Evolutionary conservation across 2,113 vertebrate genomes (phyloP), one percentile per base, ranked within the genome.

Genomic region (Pseudorhombus dupliciocellatus): DNA sequence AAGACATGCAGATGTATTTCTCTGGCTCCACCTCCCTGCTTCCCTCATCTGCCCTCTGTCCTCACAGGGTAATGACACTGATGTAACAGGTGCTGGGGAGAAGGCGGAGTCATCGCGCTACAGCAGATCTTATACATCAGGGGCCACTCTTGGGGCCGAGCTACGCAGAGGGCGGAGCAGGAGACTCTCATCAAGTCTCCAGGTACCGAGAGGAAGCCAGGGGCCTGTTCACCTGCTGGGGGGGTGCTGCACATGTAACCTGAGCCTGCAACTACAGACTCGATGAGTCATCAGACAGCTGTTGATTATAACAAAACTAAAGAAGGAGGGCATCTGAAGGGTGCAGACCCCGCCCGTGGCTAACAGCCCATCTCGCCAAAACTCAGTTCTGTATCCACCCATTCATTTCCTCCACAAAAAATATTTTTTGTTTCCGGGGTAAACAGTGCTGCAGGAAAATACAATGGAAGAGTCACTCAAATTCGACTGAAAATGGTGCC

Each of bases 111-210:
- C 90, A 1, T 82, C 90, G 26, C 46, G 88, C 68, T 91, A 90
- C 82, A 95, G 94, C 85, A 87, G 90, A 63, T 94, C 93, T 5
- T 94, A 94, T 28, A 93, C 92, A 0, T 93, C 93, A 0, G 89
- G 89, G 68, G 92, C 83, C 58, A 94, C 94, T 26, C 77, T 95
- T 80, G 95, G 95, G 44, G 86, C 91, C 0, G 94, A 96, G 64
- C 92, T 95, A 34, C 87, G 89, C 25, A 86, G 89, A 26, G 91
- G 92, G 21, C 87, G 91, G 42, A 92, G 88, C 51, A 93, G 92
- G 52, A 90, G 87, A 60, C 95, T 95, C 67, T 95, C 95, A 0
- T 93, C 93, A 0, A 94, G 91, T 73, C 91, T 95, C 53, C 95
- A 95, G 93, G 93, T 93, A 77, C 3, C 10, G 1, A 54, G 22